Evolutionary conservation across 1,140 invertebrate genomes (phyloP).

Genomic region (Eumaeus atala): DNA sequence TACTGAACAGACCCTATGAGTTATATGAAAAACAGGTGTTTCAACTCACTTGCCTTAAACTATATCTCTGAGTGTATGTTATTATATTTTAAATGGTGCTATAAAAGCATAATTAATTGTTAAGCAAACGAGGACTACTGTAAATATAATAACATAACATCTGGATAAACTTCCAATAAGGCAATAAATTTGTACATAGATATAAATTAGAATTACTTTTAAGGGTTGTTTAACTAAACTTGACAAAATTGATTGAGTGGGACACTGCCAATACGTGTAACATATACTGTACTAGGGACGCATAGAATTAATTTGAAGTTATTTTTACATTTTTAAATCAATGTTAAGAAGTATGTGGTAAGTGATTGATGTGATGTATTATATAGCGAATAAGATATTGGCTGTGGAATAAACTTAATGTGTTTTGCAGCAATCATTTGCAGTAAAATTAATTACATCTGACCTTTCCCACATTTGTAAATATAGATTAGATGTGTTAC

Average conservation of each 20-base stretch:
- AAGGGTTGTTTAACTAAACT: not conserved
- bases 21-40: conserved; percentile 16
- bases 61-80: conserved; percentile 4
- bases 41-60: conserved; percentile 23
- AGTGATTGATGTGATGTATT: conserved; percentile 8
- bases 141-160: conserved; percentile 2
- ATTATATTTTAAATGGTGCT: not conserved
- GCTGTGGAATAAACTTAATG: conserved; percentile 41
- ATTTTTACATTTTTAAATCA: conserved; percentile 10
- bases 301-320: conserved; percentile 4
- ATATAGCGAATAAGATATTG: conserved; percentile 27
- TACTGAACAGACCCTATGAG: conserved; percentile 52
- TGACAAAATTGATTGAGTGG: not conserved
- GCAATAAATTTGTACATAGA: conserved; percentile 2
- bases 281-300: not conserved
- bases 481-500: conserved; percentile 47
- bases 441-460: conserved; percentile 23
- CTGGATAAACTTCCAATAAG: not conserved
- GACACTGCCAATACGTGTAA: conserved; percentile 7
- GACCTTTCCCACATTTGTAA: conserved; percentile 39
- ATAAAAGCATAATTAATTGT: too few relatives aligned
- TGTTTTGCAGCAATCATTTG: conserved; percentile 22
- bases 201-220: not conserved
- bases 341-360: not conserved
- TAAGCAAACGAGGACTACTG: not conserved